Evolutionary conservation across 2,888 invertebrate genomes (phyloP), one percentile per base, ranked within the genome.

Genomic region (Agrilus biguttatus): DNA sequence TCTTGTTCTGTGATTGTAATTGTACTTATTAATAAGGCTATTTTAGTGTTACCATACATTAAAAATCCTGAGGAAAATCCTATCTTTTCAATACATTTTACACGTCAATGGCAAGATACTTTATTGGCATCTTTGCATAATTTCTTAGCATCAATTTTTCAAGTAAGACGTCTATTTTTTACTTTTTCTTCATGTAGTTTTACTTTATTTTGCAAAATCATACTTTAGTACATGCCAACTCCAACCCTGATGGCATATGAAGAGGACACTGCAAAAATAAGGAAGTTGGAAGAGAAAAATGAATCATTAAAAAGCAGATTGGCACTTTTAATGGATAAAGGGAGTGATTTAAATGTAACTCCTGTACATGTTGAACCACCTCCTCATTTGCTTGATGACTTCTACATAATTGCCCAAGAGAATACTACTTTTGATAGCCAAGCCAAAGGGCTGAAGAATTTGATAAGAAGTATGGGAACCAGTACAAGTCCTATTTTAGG

Each of bases 41-140:
- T 73, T 74, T 40, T 65, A 96, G 95, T 87, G 67, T 72, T 96
- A 47, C 91, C 95, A 1, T 96, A 87, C 62, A 75, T 91, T 40
- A 84, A 84, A 61, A 89, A 84, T 62, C 90, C 93, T 0, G 92
- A 93, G 65, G 93, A 93, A 56, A 87, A 87, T 59, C 80, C 85
- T 12, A 74, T 77, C 33, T 97, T 91, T 66, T 78, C 85, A 13
- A 73, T 89, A 42, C 90, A 89, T 66, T 97, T 92, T 66, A 87
- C 86, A 8, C 80, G 86, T 49, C 87, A 87, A 45, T 97, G 96
- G 96, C 92, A 93, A 62, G 96, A 97, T 61, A 92, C 90, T 23
- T 78, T 92, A 54, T 69, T 91, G 43, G 80, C 84, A 28, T 95
- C 95, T 0, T 69, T 96, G 33, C 89, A 93, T 62, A 96, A 96